phyloP scores from a whole-genome alignment of 2,888 invertebrate genomes.

The Nomada fabriciana region DNA sequence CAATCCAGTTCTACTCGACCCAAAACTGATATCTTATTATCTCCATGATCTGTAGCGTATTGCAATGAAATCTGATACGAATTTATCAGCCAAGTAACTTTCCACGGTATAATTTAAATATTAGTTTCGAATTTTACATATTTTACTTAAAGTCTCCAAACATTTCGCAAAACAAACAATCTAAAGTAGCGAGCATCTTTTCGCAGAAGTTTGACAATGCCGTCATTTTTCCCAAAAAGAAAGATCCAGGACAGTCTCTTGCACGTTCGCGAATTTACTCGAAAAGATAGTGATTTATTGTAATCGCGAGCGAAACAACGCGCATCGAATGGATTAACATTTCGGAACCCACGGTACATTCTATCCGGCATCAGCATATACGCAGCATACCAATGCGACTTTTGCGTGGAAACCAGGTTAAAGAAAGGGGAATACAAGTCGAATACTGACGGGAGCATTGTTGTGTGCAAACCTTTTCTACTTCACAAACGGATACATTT shows the following conservation, averaged over 20 bases:
- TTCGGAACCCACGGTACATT: constrained; percentile 44
- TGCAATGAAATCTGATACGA: constrained; percentile 1
- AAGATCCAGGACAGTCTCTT: neutral
- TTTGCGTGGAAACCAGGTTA: constrained; percentile 70
- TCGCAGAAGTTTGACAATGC: neutral
- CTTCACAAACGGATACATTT: too few species aligned
- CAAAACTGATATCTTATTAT: neutral
- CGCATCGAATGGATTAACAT: constrained; percentile 63
- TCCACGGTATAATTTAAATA: neutral
- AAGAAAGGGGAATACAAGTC: constrained; percentile 67
- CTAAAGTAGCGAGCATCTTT: neutral
- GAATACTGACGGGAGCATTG: constrained; percentile 52
- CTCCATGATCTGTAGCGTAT: too few species aligned
- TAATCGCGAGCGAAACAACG: constrained; percentile 23
- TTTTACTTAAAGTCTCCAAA: too few species aligned
- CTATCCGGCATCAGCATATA: constrained; percentile 45
- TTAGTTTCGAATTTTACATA: too few species aligned
- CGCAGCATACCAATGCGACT: constrained; percentile 68
- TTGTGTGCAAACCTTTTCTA: constrained; percentile 12
- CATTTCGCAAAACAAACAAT: neutral
- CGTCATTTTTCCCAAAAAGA: neutral
- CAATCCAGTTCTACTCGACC: neutral
- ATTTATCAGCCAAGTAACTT: neutral
- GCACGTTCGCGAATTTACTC: constrained; percentile 25
- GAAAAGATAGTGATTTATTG: constrained; percentile 55